Base-by-base conservation (phyloP, 2,113 vertebrate genomes). In the Chionis minor region DNA sequence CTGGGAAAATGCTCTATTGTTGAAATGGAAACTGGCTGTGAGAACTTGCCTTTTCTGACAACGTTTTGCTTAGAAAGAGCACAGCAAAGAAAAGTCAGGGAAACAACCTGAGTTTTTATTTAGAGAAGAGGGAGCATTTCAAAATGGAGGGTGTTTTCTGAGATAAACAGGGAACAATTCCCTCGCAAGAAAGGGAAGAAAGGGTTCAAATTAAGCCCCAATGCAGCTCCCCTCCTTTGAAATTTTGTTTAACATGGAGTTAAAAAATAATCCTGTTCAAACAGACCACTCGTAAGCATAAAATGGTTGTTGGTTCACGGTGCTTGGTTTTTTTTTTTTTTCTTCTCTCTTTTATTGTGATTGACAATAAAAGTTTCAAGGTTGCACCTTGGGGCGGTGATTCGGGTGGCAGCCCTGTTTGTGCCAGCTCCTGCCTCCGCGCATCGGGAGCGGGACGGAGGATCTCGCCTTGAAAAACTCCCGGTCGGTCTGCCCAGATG, bases 211-310 rank as follows among this genome's bases (percentile, higher is more conserved):
- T 71, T 28, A 27, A 94, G 78, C 87, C 81, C 56, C 19, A 87
- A 83, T 1, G 27, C 91, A 44, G 56, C 81, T 95, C 70, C 58
- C 45, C 49, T 81, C 70, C 90, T 85, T 88, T 90, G 94, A 94
- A 86, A 73, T 83, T 19, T n/a, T 96, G 86, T 96, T 97, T 96
- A 72, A 94, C 6, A 0, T 91, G 91, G 94, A 87, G 92, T 96
- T 97, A 96, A 96, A 93, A 95, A 63, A 73, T 90, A 97, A 94
- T 92, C 95, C 94, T 81, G 94, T 93, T 95, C 96, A 97, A 95
- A 96, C 92, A 96, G 90, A 93, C 42, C 82, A 14, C 79, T 94
- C 0, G 4, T 38, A 56, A 81, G 80, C 91, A 38, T 6, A 3
- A 77, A 63, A 65, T 16, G 77, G 19, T 69, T 51, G 51, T 40